A percentile compares a stretch with the other conserved stretches of the same genome.
Conservation (phyloP, 2,888 invertebrate species). For the Diadegma fenestrale region DNA sequence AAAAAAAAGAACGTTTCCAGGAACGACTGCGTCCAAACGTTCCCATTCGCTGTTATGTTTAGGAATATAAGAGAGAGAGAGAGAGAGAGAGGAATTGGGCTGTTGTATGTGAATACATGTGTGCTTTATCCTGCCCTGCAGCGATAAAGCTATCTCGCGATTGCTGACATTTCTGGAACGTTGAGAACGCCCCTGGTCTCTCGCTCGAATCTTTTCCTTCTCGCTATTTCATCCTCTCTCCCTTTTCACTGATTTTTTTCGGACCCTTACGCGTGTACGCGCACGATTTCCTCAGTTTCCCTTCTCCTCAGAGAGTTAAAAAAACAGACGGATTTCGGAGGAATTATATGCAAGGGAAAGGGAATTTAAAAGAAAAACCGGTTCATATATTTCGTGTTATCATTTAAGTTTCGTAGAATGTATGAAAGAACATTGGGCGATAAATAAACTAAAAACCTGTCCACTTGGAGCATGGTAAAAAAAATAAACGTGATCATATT, state of each 20-base stretch:
- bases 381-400: not conserved
- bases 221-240: slow-evolving; percentile 1
- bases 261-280: not conserved
- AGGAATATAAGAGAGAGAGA: not conserved
- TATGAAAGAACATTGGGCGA: not conserved
- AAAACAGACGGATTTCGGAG: slow-evolving; percentile 9
- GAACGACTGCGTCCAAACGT: not conserved
- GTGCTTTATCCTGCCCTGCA: slow-evolving; percentile 30
- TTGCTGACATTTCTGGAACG: slow-evolving; percentile 60
- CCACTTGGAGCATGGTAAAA: not conserved
- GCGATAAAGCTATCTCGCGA: slow-evolving; percentile 53
- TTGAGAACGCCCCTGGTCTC: slow-evolving; percentile 35
- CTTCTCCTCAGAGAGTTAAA: slow-evolving; percentile 33
- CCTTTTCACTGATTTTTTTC: not conserved
- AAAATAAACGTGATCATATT: not conserved
- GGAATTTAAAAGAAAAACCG: not conserved
- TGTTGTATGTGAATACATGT: not conserved
- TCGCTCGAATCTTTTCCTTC: slow-evolving; percentile 26
- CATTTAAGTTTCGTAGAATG: not conserved
- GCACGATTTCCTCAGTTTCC: not conserved
- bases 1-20: not conserved
- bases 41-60: not conserved
- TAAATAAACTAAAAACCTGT: not conserved
- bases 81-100: not conserved
- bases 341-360: slow-evolving; percentile 16